Conservation (phyloP, 2,888 invertebrate genomes). For the Apotomis betuletana region DNA sequence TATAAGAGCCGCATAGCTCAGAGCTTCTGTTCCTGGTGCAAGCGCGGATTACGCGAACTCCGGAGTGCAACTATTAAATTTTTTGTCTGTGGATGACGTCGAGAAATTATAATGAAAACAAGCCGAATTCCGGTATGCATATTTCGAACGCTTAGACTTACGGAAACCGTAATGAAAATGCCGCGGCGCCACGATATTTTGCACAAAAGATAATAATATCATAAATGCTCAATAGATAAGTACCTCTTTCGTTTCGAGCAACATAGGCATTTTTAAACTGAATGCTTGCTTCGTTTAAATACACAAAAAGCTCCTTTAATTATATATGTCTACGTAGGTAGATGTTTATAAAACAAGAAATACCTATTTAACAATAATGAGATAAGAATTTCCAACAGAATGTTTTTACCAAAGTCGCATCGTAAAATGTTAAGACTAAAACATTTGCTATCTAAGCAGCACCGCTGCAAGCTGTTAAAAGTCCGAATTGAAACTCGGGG, state of each 20-base stretch:
- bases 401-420: conserved; percentile 20
- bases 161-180: conserved; percentile 31
- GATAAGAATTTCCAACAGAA: conserved; percentile 16
- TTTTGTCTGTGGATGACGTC: conserved; percentile 64
- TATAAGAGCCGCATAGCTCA: conserved; percentile 75
- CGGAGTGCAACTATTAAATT: conserved; percentile 63
- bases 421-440: conserved; percentile 34
- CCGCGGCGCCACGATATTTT: conserved; percentile 12
- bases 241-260: conserved; percentile 1
- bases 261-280: neutral
- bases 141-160: conserved; percentile 10
- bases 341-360: neutral
- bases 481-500: conserved; percentile 34
- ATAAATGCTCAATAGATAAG: conserved; percentile 1
- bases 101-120: conserved; percentile 65
- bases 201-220: conserved; percentile 4
- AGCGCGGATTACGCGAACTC: conserved; percentile 70
- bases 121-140: conserved; percentile 48
- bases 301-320: too few species aligned
- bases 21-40: conserved; percentile 70
- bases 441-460: conserved; percentile 34
- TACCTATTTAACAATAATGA: neutral
- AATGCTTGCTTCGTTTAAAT: too few species aligned
- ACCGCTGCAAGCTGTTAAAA: conserved; percentile 38
- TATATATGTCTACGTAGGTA: neutral